Conservation (phyloP, 2,113 vertebrate genomes). For the Tylochromis polylepis region DNA sequence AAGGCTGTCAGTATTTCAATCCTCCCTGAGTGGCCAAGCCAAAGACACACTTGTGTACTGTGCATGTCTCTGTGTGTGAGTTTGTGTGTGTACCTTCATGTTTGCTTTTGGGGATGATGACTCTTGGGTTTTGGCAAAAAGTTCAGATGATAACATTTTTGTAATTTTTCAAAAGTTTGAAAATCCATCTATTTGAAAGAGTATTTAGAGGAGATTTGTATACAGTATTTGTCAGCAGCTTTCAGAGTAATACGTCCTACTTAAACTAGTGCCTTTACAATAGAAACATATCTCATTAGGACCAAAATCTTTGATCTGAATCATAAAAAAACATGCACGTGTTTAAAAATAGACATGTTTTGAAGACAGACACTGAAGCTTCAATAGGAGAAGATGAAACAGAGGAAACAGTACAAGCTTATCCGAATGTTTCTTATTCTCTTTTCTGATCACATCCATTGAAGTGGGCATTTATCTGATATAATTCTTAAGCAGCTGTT, state of each 20-base stretch:
- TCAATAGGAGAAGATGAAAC: not conserved
- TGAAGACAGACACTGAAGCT: not conserved
- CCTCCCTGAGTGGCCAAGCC: constrained; percentile 13
- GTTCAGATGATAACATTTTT: not conserved
- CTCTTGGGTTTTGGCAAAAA: not conserved
- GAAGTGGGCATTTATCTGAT: not conserved
- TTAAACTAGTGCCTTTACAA: not conserved
- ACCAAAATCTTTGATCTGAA: not conserved
- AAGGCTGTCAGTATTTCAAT: constrained; percentile 47
- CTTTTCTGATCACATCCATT: not conserved
- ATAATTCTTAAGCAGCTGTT: not conserved
- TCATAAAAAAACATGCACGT: not conserved
- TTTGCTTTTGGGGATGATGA: not conserved
- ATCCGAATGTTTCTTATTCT: not conserved
- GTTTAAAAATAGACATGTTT: not conserved
- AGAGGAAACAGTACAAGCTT: not conserved
- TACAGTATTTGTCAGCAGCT: not conserved
- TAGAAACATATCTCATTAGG: not conserved
- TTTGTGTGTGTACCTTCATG: not conserved
- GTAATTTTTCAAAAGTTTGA: not conserved
- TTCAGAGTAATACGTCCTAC: not conserved
- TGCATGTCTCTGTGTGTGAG: not conserved
- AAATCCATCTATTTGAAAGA: not conserved
- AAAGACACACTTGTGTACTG: not conserved
- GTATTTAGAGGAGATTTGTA: not conserved